Conservation (phyloP, 2,797 vertebrate species). For the Amblyraja radiata region DNA sequence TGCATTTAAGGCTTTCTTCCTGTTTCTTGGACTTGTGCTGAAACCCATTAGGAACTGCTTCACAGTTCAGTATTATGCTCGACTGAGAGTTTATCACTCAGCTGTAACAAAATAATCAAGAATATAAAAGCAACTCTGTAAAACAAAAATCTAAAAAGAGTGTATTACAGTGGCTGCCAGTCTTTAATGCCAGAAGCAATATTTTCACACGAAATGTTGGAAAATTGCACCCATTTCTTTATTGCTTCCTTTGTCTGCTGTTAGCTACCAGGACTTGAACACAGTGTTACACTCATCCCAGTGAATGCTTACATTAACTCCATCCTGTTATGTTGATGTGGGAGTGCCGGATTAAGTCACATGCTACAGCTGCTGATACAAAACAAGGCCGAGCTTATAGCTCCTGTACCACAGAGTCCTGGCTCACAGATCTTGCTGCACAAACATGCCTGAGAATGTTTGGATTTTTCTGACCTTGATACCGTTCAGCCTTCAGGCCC, state of each 20-base stretch:
- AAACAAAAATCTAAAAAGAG: background rate
- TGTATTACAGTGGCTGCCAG: background rate
- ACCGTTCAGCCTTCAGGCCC: too few relatives aligned
- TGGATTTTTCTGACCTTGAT: too few relatives aligned
- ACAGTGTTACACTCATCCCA: background rate
- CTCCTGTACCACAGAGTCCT: background rate
- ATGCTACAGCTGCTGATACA: background rate
- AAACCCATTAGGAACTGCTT: background rate
- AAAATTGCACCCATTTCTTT: constrained; percentile 28
- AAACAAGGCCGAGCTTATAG: background rate
- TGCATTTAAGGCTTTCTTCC: background rate
- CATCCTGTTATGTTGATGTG: constrained; percentile 3
- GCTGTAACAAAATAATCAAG: background rate
- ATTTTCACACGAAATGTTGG: constrained; percentile 17
- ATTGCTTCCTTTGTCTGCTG: background rate
- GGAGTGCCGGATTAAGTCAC: background rate
- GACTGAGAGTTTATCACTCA: background rate
- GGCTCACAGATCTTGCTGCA: background rate
- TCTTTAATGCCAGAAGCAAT: constrained; percentile 16
- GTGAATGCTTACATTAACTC: background rate
- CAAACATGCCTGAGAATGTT: too few relatives aligned
- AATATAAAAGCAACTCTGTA: constrained; percentile 11
- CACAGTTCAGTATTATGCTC: background rate
- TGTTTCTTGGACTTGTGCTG: background rate
- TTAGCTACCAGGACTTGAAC: background rate